These are phyloP conservation scores for Engraulis encrasicolus DNA, from an alignment of 2,113 vertebrate genomes.

Conservation along the genomic window DNA sequence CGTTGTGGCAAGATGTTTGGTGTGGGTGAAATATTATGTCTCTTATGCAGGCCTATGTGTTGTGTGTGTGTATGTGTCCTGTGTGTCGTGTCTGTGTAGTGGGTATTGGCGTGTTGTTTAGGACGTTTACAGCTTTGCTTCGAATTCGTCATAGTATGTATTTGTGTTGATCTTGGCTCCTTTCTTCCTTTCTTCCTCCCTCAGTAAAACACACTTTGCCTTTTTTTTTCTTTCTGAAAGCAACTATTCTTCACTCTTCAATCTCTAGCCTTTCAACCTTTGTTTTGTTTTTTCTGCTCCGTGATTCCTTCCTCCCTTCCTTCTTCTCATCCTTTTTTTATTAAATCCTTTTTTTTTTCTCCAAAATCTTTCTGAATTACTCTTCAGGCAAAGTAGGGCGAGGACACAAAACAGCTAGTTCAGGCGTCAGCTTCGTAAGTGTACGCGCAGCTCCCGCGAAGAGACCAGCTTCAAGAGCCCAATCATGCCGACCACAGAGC, in stretches of 20 bases:
- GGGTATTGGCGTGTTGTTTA: constrained; percentile 43
- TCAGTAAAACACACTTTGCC: background rate
- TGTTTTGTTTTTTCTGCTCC: constrained; percentile 57
- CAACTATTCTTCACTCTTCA: too few relatives aligned
- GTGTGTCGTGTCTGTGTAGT: background rate
- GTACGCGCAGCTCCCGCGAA: background rate
- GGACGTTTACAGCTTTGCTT: too few relatives aligned
- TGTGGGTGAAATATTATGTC: constrained; percentile 44
- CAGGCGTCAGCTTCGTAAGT: background rate
- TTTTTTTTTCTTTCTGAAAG: too few relatives aligned
- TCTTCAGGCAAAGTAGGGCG: background rate
- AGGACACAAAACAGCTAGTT: background rate
- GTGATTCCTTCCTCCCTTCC: constrained; percentile 12
- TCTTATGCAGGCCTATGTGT: too few relatives aligned
- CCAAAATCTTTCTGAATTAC: background rate
- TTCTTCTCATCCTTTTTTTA: too few relatives aligned
- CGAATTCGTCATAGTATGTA: background rate
- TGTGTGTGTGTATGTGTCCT: background rate
- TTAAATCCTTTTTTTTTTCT: background rate
- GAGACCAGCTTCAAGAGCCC: background rate
- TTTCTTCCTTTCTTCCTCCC: too few relatives aligned
- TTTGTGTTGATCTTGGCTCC: background rate
- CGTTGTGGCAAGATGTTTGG: constrained; percentile 17
- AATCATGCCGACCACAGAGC: background rate
- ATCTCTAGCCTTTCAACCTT: constrained; percentile 60